Conservation (phyloP, 23 tunicate species). For the Styela clava region DNA sequence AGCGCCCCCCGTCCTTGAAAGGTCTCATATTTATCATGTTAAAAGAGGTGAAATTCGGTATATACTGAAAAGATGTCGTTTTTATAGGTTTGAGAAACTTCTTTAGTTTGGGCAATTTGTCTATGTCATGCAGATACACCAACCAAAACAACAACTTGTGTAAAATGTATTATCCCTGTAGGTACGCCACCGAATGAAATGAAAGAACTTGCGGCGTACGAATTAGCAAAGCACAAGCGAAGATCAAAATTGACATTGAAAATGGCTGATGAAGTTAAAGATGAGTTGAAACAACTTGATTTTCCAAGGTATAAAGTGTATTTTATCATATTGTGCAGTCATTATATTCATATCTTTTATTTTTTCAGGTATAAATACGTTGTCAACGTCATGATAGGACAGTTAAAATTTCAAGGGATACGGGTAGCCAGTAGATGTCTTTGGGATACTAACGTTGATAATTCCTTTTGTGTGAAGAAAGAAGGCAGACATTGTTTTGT, state of each 20-base stretch:
- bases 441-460: conserved; percentile 67
- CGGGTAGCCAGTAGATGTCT: conserved; percentile 70
- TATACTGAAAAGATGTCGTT: too few species aligned
- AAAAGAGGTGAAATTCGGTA: too few species aligned
- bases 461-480: conserved; percentile 55
- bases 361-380: conserved; percentile 74
- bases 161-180: too few species aligned
- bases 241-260: conserved; percentile 7
- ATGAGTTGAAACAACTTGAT: conserved; percentile 58
- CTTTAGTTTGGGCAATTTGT: too few species aligned
- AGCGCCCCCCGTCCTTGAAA: too few species aligned
- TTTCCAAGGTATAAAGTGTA: conserved; percentile 51
- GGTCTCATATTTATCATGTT: too few species aligned
- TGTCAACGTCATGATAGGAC: conserved; percentile 74
- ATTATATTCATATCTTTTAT: not conserved
- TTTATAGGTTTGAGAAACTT: too few species aligned
- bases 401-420: conserved; percentile 64
- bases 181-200: not conserved
- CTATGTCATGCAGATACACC: too few species aligned
- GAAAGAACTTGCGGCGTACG: not conserved
- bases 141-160: too few species aligned
- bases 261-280: conserved; percentile 78
- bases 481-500: conserved; percentile 47
- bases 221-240: conserved; percentile 22
- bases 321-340: not conserved